These are phyloP conservation scores for Cecropterus lyciades DNA, from an alignment of 1,140 invertebrate species.

Conservation along the genomic window DNA sequence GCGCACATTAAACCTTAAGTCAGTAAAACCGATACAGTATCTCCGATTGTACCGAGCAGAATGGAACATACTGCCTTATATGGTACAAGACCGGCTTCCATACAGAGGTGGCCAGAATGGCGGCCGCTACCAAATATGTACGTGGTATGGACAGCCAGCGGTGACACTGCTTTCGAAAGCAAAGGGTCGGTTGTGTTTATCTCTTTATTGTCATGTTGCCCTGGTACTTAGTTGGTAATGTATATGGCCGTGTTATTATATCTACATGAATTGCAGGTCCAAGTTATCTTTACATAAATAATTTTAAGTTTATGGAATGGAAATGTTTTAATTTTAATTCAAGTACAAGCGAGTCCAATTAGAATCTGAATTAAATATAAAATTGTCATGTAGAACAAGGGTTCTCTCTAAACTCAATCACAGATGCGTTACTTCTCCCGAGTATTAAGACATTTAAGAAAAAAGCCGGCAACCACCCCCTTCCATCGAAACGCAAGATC, in stretches of 20 bases:
- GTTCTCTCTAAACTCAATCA: too few species aligned
- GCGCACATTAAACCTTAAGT: constrained; percentile 10
- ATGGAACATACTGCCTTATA: constrained; percentile 25
- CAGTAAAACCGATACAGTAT: constrained; percentile 24
- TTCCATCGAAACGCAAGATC: too few species aligned
- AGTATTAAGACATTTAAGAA: too few species aligned
- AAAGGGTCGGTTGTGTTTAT: constrained; percentile 20
- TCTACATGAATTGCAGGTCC: too few species aligned
- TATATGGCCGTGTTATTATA: not conserved
- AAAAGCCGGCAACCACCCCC: too few species aligned
- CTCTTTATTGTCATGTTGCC: constrained; percentile 33
- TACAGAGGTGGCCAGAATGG: constrained; percentile 24
- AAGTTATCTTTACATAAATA: too few species aligned
- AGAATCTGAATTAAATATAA: too few species aligned
- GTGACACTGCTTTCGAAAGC: constrained; percentile 31
- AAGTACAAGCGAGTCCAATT: too few species aligned
- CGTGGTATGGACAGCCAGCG: constrained; percentile 24
- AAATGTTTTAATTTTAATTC: too few species aligned
- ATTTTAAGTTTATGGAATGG: too few species aligned
- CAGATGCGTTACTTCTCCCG: too few species aligned
- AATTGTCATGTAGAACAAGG: too few species aligned
- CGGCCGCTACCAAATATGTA: constrained; percentile 25
- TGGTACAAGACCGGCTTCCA: constrained; percentile 14
- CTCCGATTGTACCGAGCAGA: constrained; percentile 33
- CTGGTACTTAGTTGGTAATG: constrained; percentile 20